Conservation (phyloP, 1,140 invertebrate genomes). For the Caenorhabditis brenneri region DNA sequence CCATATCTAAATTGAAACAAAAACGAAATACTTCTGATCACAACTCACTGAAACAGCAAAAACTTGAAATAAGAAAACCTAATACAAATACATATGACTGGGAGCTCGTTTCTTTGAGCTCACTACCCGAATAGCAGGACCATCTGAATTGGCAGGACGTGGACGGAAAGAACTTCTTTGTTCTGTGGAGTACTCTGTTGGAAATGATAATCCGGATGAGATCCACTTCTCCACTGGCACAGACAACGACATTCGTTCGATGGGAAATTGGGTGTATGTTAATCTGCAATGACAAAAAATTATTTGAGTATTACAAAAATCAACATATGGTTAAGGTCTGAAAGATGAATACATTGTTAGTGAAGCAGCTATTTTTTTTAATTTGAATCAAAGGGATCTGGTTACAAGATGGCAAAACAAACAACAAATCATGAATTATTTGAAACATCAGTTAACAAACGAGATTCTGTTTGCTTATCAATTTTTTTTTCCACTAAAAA, state of each 20-base stretch:
- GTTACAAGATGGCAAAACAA: too few species aligned
- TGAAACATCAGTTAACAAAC: neutral
- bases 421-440: too few species aligned
- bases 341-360: too few species aligned
- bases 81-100: neutral
- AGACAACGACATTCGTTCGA: conserved; percentile 22
- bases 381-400: too few species aligned
- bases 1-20: neutral
- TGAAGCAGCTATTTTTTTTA: too few species aligned
- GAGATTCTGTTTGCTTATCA: too few species aligned
- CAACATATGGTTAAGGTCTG: too few species aligned
- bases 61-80: neutral
- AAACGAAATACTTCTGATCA: too few species aligned
- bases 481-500: too few species aligned
- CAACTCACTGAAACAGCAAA: too few species aligned
- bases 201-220: neutral
- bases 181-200: neutral
- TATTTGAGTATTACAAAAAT: too few species aligned
- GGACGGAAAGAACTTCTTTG: neutral
- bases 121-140: neutral
- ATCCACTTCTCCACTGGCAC: conserved; percentile 15
- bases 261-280: conserved; percentile 34
- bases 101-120: conserved; percentile 1
- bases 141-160: neutral
- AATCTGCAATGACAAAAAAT: conserved; percentile 6